These are phyloP conservation scores for Acleris literana DNA, from an alignment of 2,888 invertebrate species.

Conservation along the genomic window DNA sequence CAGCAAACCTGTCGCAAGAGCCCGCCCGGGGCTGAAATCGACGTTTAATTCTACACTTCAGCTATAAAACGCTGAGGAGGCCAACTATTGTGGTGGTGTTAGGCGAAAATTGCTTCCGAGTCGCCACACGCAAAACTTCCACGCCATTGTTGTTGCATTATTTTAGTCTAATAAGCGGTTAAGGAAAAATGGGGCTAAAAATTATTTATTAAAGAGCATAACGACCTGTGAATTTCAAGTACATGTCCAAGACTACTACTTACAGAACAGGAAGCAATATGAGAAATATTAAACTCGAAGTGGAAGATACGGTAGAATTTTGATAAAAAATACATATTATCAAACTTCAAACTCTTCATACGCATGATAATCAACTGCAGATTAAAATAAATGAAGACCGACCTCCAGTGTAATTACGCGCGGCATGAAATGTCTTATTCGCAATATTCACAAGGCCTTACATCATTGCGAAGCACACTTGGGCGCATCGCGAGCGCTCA, in stretches of 20 bases:
- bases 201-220: conserved; percentile 17
- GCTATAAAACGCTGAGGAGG: conserved; percentile 53
- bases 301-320: not conserved
- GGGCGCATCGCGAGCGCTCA: conserved; percentile 14
- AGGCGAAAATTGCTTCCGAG: conserved; percentile 64
- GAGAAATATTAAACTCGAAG: not conserved
- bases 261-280: not conserved
- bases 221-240: not conserved
- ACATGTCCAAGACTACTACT: not conserved
- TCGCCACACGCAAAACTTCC: conserved; percentile 58
- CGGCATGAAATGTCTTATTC: conserved; percentile 23
- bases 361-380: too few relatives aligned
- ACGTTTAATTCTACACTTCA: conserved; percentile 56
- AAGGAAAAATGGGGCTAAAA: conserved; percentile 14
- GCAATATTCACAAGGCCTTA: conserved; percentile 21
- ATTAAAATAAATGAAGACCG: conserved; percentile 15
- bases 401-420: conserved; percentile 6
- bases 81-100: conserved; percentile 55
- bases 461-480: conserved; percentile 20
- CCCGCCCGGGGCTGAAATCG: conserved; percentile 28
- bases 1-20: conserved; percentile 24
- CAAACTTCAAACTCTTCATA: too few relatives aligned
- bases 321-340: too few relatives aligned
- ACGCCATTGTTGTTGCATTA: conserved; percentile 43
- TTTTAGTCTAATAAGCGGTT: conserved; percentile 36